Conservation (phyloP, 1,140 invertebrate species). For the Hypsibius dujardini region DNA sequence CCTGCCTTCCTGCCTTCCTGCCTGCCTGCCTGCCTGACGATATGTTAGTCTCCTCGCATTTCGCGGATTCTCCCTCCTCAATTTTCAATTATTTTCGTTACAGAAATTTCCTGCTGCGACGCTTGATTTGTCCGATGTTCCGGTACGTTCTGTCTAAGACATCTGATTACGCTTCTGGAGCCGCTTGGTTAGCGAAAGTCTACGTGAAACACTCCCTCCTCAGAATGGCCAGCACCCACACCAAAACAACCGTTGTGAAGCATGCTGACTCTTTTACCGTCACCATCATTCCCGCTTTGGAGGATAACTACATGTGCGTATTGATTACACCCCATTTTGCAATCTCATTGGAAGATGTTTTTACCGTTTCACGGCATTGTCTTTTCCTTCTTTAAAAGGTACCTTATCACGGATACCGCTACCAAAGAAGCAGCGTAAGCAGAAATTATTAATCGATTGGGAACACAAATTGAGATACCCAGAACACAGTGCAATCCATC, state of each 20-base stretch:
- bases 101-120: too few species aligned
- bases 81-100: too few species aligned
- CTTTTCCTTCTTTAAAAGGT: constrained; percentile 17
- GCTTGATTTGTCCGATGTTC: too few species aligned
- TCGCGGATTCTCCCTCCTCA: too few species aligned
- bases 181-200: neutral
- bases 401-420: constrained; percentile 52
- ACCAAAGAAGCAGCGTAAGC: constrained; percentile 56
- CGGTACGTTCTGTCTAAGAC: neutral
- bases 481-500: too few species aligned
- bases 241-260: constrained; percentile 10
- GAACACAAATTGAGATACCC: too few species aligned
- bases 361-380: neutral
- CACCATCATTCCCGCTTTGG: constrained; percentile 36
- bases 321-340: too few species aligned
- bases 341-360: too few species aligned
- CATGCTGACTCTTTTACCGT: constrained; percentile 8
- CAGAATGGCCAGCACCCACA: constrained; percentile 16
- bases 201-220: neutral
- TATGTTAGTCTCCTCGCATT: too few species aligned
- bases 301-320: constrained; percentile 89
- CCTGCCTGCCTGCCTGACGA: too few species aligned
- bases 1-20: too few species aligned
- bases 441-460: too few species aligned
- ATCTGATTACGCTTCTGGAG: neutral